Conservation (phyloP, 2,113 vertebrate species). For the Chrysochloris asiatica region DNA sequence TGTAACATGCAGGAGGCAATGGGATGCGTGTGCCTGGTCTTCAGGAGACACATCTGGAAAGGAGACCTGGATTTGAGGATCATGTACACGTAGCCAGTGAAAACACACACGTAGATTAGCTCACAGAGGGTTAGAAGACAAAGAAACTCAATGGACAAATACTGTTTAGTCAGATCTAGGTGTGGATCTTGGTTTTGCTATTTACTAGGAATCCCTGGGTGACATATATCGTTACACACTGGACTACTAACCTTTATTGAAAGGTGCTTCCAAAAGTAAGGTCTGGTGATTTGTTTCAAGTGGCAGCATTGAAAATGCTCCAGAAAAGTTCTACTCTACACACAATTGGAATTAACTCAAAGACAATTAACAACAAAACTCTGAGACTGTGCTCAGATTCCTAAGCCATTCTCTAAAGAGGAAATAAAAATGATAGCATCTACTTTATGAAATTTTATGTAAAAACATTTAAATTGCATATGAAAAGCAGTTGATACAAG, state of each 20-base stretch:
- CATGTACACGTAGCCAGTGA: not conserved
- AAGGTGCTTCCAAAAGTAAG: not conserved
- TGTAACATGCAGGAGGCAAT: not conserved
- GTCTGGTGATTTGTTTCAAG: not conserved
- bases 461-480: not conserved
- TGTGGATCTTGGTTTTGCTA: not conserved
- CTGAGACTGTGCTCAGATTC: not conserved
- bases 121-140: not conserved
- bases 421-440: not conserved
- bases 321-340: not conserved
- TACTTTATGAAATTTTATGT: not conserved
- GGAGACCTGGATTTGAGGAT: not conserved
- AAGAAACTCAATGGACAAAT: not conserved
- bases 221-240: not conserved
- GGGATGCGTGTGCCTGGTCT: rapidly evolving
- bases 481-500: not conserved
- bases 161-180: not conserved
- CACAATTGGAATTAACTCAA: too few relatives aligned
- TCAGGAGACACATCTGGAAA: not conserved
- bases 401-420: not conserved
- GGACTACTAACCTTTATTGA: not conserved
- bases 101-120: not conserved
- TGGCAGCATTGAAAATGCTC: not conserved
- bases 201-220: not conserved
- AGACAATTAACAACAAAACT: not conserved